Base-by-base conservation (phyloP, 2,888 invertebrate genomes). In the Anoplius nigerrimus region DNA sequence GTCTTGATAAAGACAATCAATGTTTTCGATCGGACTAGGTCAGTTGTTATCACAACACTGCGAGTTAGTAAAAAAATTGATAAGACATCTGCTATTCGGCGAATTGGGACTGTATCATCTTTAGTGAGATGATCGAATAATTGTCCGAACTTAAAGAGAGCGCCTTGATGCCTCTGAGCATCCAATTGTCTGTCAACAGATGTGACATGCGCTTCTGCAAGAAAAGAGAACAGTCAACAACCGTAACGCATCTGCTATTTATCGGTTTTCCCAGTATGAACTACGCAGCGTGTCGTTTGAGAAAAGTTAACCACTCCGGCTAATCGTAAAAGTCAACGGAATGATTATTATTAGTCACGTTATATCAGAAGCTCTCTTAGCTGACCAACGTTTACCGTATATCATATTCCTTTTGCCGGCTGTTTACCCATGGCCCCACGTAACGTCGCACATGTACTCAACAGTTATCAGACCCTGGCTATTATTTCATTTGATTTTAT, bases 21-120 rank as follows among this genome's bases (percentile, higher is more conserved):
- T 48, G 48, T 48, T 48, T 48, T 48, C 18, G 18, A n/a, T n/a
- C 48, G 48, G 18, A 18, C n/a, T 48, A 48, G 48, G 48, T 48
- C 48, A 48, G 18, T 8, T 11, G 18, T 16, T 48, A 8, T 48
- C 16, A 18, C 16, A 4, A 18, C 16, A 48, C 18, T n/a, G n/a
- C 48, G 16, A 18, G 3, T 48, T 2, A n/a, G 1, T 34, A 11
- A 6, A 34, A 34, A 34, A 34, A 34, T 8, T 8, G 34, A 34
- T 34, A 34, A 34, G 34, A 13, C 4, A 34, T 13, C 34, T 34
- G 34, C 34, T 34, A 11, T 34, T 13, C 11, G 6, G 34, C 34
- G 11, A 34, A 34, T 34, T 34, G 34, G 34, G 1, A 34, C 34
- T 34, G 34, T 6, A 34, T 6, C 34, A 13, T 34, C 11, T 34